Evolutionary conservation across 2,797 vertebrate species (phyloP).

Genomic region (Pygocentrus nattereri): DNA sequence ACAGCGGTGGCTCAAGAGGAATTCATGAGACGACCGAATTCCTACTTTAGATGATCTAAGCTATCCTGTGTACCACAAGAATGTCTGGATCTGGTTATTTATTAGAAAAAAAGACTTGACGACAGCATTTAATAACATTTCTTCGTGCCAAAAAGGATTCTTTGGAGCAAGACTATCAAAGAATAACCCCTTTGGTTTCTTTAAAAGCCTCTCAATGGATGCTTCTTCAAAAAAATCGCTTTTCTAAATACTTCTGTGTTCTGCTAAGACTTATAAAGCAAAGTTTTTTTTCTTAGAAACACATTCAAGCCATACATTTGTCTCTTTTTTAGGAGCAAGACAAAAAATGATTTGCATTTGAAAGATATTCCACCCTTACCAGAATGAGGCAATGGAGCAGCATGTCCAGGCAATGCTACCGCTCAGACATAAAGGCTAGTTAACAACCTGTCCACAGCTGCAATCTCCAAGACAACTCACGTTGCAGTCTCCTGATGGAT

Average conservation of each 20-base stretch:
- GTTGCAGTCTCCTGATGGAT: background rate
- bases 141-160: background rate
- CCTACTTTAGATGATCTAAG: slow-evolving; percentile 2
- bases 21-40: slow-evolving; percentile 49
- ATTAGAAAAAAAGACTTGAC: background rate
- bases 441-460: background rate
- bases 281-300: background rate
- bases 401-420: background rate
- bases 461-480: slow-evolving; percentile 4
- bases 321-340: background rate
- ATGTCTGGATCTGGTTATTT: slow-evolving; percentile 30
- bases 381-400: background rate
- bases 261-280: no score
- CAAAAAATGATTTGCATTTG: slow-evolving; percentile 9
- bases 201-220: background rate
- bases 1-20: slow-evolving; percentile 64
- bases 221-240: background rate
- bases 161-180: background rate
- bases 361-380: background rate
- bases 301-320: background rate
- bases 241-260: no score
- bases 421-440: background rate
- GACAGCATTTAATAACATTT: slow-evolving; percentile 2
- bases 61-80: slow-evolving; percentile 17
- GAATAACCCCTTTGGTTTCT: background rate